Conservation (phyloP, 92 coral and sea anemone species). For the Phenganax subtilis region DNA sequence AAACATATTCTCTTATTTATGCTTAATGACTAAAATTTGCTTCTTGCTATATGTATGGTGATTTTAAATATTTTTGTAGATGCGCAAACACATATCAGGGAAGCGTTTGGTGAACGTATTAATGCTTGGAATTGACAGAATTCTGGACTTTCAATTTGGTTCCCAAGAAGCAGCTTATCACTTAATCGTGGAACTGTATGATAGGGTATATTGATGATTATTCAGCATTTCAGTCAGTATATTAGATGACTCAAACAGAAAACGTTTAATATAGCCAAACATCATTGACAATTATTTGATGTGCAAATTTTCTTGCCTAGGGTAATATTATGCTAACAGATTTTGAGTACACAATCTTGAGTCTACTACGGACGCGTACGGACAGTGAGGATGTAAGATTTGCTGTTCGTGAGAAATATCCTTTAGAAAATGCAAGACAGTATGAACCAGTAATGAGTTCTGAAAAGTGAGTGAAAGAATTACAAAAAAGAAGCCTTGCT, state of each 20-base stretch:
- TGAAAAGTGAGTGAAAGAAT: slow-evolving; percentile 58
- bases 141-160: slow-evolving; percentile 94
- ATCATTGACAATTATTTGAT: background rate
- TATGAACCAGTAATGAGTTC: slow-evolving; percentile 59
- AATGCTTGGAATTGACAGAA: slow-evolving; percentile 91
- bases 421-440: slow-evolving; percentile 74
- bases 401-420: slow-evolving; percentile 89
- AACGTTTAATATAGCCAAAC: background rate
- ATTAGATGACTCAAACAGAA: background rate
- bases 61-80: slow-evolving; percentile 45
- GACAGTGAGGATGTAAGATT: slow-evolving; percentile 88
- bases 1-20: background rate
- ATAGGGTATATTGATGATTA: slow-evolving; percentile 60
- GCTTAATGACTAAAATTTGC: background rate
- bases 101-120: slow-evolving; percentile 72
- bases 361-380: slow-evolving; percentile 76
- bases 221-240: background rate
- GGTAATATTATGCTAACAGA: slow-evolving; percentile 92
- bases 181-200: slow-evolving; percentile 86
- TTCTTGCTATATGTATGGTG: background rate
- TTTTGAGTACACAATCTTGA: slow-evolving; percentile 70
- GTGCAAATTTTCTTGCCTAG: slow-evolving; percentile 36
- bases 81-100: slow-evolving; percentile 82
- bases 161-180: slow-evolving; percentile 91
- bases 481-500: background rate